Evolutionary conservation across 2,888 invertebrate species (phyloP).

Genomic region (Conistra vaccinii): DNA sequence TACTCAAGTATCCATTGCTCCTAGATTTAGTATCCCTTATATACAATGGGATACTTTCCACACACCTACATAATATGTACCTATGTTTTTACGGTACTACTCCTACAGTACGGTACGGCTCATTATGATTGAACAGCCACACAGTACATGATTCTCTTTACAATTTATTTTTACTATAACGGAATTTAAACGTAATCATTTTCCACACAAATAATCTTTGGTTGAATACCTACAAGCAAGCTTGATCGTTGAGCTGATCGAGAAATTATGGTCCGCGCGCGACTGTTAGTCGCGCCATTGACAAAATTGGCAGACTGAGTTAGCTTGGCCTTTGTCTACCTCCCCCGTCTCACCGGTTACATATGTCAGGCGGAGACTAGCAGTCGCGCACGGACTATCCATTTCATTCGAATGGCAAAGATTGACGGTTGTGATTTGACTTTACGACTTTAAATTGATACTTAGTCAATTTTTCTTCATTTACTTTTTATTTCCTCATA

Average conservation of each 20-base stretch:
- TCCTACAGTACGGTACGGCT: too few species aligned
- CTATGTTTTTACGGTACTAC: too few species aligned
- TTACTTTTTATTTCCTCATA: neutral
- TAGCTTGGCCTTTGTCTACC: too few species aligned
- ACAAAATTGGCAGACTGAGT: too few species aligned
- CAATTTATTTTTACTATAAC: neutral
- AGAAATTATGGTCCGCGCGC: too few species aligned
- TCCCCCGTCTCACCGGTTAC: too few species aligned
- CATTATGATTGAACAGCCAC: neutral
- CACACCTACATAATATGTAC: neutral
- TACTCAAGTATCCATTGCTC: neutral
- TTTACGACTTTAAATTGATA: neutral
- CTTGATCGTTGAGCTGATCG: too few species aligned
- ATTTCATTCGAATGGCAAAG: neutral
- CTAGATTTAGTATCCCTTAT: neutral
- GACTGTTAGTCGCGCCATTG: too few species aligned
- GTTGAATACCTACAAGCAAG: too few species aligned
- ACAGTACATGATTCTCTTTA: neutral
- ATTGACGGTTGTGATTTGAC: neutral
- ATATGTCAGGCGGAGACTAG: too few species aligned
- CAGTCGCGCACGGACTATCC: too few species aligned
- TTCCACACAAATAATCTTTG: neutral
- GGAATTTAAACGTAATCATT: neutral
- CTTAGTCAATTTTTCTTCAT: neutral
- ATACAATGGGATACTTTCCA: constrained; percentile 10